Evolutionary conservation across 2,888 invertebrate species (phyloP).

Genomic region (Mesorhabditis belari): DNA sequence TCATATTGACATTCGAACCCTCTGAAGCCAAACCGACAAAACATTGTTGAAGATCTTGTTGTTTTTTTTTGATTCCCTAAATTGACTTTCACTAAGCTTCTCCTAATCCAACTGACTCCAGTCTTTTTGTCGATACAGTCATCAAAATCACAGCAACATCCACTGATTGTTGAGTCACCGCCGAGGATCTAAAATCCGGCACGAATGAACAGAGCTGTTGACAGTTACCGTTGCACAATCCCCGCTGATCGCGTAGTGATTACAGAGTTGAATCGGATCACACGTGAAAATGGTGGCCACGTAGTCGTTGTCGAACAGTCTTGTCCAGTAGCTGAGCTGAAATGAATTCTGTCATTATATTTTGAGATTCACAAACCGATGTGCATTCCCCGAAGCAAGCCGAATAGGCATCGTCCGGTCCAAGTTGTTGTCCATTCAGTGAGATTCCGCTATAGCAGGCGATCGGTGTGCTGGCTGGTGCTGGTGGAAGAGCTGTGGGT

Average conservation of each 20-base stretch:
- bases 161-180: conserved; percentile 6
- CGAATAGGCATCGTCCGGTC: background rate
- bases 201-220: no score
- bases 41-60: background rate
- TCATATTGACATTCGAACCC: background rate
- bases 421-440: conserved; percentile 17
- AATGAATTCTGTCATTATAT: no score
- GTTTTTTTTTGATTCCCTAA: background rate
- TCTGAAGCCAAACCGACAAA: conserved; percentile 17
- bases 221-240: background rate
- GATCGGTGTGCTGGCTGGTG: conserved; percentile 21
- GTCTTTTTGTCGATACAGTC: conserved; percentile 21
- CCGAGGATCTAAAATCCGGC: background rate
- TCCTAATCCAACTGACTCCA: background rate
- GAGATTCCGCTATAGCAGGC: conserved; percentile 30
- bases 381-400: background rate
- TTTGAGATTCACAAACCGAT: background rate
- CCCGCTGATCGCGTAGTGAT: conserved; percentile 5
- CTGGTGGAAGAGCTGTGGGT: conserved; percentile 11
- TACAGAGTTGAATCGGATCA: conserved; percentile 21
- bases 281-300: conserved; percentile 25
- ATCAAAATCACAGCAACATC: conserved; percentile 31
- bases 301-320: conserved; percentile 10
- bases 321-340: no score
- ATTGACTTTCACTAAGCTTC: background rate